phyloP scores from a whole-genome alignment of 2,888 invertebrate species.

The Eupithecia vulgata region DNA sequence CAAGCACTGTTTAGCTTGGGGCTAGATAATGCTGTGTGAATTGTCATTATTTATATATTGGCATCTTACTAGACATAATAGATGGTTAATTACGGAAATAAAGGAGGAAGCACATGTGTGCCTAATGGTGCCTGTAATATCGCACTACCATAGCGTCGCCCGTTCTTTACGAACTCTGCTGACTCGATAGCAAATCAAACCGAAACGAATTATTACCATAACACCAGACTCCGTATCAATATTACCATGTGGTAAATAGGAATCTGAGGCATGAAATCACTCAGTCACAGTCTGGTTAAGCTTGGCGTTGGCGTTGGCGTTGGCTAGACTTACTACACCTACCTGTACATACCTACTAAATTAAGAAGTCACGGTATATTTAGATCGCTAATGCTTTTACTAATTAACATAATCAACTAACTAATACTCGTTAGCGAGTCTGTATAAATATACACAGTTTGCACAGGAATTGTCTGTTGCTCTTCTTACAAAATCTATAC shows the following conservation, averaged over 20 bases:
- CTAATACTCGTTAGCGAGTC: background rate
- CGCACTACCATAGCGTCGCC: no score
- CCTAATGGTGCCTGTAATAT: no score
- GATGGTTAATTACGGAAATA: no score
- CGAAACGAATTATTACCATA: background rate
- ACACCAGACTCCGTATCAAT: background rate
- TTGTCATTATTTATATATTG: no score
- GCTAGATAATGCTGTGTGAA: no score
- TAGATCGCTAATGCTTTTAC: background rate
- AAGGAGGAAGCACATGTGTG: no score
- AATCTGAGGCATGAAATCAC: constrained; percentile 9
- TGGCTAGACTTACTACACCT: background rate
- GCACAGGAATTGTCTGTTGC: no score
- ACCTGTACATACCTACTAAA: background rate
- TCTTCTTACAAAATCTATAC: no score
- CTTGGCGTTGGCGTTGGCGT: background rate
- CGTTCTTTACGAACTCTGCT: background rate
- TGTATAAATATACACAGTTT: background rate
- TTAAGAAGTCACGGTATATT: background rate
- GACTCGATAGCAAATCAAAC: background rate
- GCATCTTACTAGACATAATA: no score
- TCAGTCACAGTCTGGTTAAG: constrained; percentile 9
- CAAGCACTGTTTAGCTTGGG: no score
- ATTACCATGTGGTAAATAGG: background rate
- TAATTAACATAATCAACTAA: background rate